Evolutionary conservation across 2,888 invertebrate species (phyloP).

Genomic region (Euplexia lucipara): DNA sequence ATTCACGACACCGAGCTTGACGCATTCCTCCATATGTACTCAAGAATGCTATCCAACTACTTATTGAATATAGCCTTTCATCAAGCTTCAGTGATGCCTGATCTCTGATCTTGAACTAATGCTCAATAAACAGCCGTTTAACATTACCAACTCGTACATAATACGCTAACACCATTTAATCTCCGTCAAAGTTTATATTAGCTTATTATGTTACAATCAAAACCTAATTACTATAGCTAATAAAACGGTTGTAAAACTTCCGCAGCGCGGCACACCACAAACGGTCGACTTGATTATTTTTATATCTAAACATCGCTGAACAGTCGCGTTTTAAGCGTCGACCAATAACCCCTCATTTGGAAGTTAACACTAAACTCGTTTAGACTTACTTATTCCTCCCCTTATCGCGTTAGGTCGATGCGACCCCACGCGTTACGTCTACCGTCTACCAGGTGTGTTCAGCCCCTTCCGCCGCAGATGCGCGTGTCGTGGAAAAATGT

Average conservation of each 20-base stretch:
- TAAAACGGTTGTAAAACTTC: slow-evolving; percentile 69
- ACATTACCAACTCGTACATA: slow-evolving; percentile 12
- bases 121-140: slow-evolving; percentile 33
- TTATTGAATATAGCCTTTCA: slow-evolving; percentile 42
- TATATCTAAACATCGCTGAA: slow-evolving; percentile 70
- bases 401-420: slow-evolving; percentile 74
- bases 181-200: slow-evolving; percentile 49
- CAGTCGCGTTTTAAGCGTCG: slow-evolving; percentile 65
- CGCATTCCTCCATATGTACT: slow-evolving; percentile 83
- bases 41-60: slow-evolving; percentile 59
- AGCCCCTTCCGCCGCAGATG: slow-evolving; percentile 83
- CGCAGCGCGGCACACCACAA: slow-evolving; percentile 63
- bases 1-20: slow-evolving; percentile 77
- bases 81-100: slow-evolving; percentile 33
- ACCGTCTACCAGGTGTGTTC: slow-evolving; percentile 83
- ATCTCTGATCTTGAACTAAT: slow-evolving; percentile 45
- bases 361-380: slow-evolving; percentile 78
- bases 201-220: slow-evolving; percentile 56
- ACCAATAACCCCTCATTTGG: slow-evolving; percentile 74
- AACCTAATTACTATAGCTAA: slow-evolving; percentile 61
- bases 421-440: slow-evolving; percentile 83
- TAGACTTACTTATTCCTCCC: slow-evolving; percentile 73
- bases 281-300: slow-evolving; percentile 67
- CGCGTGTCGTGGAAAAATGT: slow-evolving; percentile 59
- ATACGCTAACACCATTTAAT: slow-evolving; percentile 49